These are phyloP conservation scores for Bucorvus abyssinicus DNA, from an alignment of 2,797 vertebrate genomes.

Conservation along the genomic window DNA sequence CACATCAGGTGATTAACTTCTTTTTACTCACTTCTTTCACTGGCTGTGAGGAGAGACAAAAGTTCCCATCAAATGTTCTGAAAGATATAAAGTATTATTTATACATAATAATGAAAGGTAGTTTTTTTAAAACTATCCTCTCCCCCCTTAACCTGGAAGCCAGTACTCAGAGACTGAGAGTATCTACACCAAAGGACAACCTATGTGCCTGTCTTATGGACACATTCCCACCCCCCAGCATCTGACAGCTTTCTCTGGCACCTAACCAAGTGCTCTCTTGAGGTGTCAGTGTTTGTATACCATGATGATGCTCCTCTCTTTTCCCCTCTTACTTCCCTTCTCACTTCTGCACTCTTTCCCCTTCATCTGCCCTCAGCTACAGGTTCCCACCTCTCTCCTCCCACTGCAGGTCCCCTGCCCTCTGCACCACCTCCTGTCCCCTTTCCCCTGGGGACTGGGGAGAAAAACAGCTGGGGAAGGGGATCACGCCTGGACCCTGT, in stretches of 20 bases:
- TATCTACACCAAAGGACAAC: not conserved
- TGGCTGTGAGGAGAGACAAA: not conserved
- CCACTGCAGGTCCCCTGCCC: fast-evolving
- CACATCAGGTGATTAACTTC: not conserved
- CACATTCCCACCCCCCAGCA: not conserved
- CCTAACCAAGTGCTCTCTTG: not conserved
- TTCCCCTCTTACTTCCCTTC: not conserved
- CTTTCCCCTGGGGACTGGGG: not conserved
- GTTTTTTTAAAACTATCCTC: not conserved
- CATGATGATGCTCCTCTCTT: not conserved
- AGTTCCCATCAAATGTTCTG: not conserved
- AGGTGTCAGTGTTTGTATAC: not conserved
- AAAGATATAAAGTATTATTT: not conserved
- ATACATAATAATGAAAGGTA: not conserved
- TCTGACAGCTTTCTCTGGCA: not conserved
- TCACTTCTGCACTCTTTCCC: not conserved
- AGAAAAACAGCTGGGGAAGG: fast-evolving
- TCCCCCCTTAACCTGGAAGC: not conserved
- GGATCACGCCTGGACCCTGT: fast-evolving
- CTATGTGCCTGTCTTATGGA: not conserved
- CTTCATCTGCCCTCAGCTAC: not conserved
- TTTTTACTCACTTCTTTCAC: not conserved
- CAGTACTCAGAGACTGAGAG: not conserved
- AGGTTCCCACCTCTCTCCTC: fast-evolving
- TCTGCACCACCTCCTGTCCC: fast-evolving